phyloP scores from a whole-genome alignment of 2,113 vertebrate species.

The Semicossyphus pulcher region DNA sequence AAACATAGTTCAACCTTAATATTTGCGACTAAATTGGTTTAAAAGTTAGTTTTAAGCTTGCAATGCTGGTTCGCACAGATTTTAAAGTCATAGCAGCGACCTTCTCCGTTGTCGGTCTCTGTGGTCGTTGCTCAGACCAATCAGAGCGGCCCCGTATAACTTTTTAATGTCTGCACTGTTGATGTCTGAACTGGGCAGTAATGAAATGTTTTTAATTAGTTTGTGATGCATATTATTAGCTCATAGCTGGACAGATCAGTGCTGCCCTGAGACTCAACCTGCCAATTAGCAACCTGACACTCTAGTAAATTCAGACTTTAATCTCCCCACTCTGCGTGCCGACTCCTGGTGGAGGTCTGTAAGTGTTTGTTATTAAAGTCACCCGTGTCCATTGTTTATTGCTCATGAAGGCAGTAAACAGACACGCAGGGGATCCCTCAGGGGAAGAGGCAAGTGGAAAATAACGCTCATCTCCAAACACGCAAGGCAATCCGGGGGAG shows the following conservation, averaged over 20 bases:
- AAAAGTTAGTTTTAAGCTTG: too few species aligned
- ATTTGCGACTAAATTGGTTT: too few species aligned
- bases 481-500: background rate
- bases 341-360: slow-evolving; percentile 12
- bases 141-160: background rate
- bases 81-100: background rate
- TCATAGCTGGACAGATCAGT: slow-evolving; percentile 23
- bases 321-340: slow-evolving; percentile 30
- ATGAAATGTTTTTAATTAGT: slow-evolving; percentile 58
- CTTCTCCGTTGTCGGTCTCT: background rate
- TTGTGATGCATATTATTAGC: slow-evolving; percentile 37
- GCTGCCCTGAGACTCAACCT: slow-evolving; percentile 38
- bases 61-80: too few species aligned
- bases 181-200: slow-evolving; percentile 24
- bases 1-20: too few species aligned
- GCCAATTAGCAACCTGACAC: slow-evolving; percentile 40
- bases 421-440: slow-evolving; percentile 2
- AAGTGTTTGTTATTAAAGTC: slow-evolving; percentile 33
- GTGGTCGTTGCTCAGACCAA: too few species aligned
- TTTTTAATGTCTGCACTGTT: slow-evolving; percentile 33
- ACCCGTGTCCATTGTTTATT: slow-evolving; percentile 26
- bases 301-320: slow-evolving; percentile 14
- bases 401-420: slow-evolving; percentile 19
- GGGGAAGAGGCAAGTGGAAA: slow-evolving; percentile 25
- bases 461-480: slow-evolving; percentile 29